phyloP scores from a whole-genome alignment of 2,888 invertebrate species.

The Netelia melanura region DNA sequence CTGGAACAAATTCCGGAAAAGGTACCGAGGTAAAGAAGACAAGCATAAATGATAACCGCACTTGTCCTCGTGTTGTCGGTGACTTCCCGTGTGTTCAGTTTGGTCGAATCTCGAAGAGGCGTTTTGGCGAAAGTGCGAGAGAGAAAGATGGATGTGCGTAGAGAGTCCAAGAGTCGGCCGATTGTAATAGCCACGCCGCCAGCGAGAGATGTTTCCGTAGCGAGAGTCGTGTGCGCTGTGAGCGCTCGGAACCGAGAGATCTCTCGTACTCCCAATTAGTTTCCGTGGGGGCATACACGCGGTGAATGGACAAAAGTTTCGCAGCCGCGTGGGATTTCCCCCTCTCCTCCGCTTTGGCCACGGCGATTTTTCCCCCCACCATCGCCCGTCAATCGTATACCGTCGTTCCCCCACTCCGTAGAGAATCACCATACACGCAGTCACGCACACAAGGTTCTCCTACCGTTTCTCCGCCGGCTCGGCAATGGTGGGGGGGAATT shows the following conservation, averaged over 20 bases:
- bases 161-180: not conserved
- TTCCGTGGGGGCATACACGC: slow-evolving; percentile 60
- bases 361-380: slow-evolving; percentile 65
- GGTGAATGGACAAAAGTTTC: slow-evolving; percentile 83
- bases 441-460: slow-evolving; percentile 27
- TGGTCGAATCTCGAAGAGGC: not conserved
- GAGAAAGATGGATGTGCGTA: not conserved
- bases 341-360: slow-evolving; percentile 34
- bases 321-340: slow-evolving; percentile 70
- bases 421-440: slow-evolving; percentile 28
- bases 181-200: not conserved
- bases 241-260: slow-evolving; percentile 40
- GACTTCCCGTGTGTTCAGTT: not conserved
- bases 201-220: slow-evolving; percentile 32
- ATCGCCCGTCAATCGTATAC: slow-evolving; percentile 16
- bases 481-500: slow-evolving; percentile 74
- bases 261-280: slow-evolving; percentile 79
- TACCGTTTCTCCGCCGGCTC: slow-evolving; percentile 61
- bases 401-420: slow-evolving; percentile 63
- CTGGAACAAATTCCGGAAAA: not conserved
- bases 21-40: not conserved
- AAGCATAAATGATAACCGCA: not conserved
- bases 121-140: not conserved
- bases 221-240: slow-evolving; percentile 51
- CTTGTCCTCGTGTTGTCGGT: not conserved